Conservation (phyloP, 1,140 invertebrate genomes). For the Eulimnadia texana region DNA sequence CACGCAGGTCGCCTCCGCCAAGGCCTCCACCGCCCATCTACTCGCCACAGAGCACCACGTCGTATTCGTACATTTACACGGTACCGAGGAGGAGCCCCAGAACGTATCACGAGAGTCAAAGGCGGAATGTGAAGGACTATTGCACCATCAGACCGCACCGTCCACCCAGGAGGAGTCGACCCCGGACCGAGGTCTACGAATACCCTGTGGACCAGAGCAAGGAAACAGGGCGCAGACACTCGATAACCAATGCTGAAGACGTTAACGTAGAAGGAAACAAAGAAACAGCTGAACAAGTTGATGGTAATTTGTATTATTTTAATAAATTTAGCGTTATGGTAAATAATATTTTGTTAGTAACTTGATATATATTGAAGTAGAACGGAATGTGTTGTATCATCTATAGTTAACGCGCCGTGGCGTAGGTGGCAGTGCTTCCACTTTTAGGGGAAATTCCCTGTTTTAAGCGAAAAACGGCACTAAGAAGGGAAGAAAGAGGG, state of each 20-base stretch:
- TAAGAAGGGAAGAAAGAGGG: too few species aligned
- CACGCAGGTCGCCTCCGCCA: constrained; percentile 1
- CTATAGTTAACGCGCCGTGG: too few species aligned
- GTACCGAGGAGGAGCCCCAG: constrained; percentile 7
- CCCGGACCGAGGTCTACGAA: constrained; percentile 1
- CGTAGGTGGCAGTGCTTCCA: too few species aligned
- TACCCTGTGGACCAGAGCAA: neutral
- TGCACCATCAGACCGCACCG: constrained; percentile 16
- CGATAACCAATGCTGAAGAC: neutral
- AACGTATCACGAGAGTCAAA: neutral
- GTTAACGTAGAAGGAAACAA: neutral
- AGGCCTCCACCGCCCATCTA: constrained; percentile 12
- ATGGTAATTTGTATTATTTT: neutral
- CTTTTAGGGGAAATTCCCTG: too few species aligned
- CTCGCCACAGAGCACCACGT: neutral
- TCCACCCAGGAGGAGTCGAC: constrained; percentile 8
- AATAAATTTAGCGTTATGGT: neutral
- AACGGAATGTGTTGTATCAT: too few species aligned
- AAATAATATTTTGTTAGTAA: too few species aligned
- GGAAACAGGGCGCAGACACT: neutral
- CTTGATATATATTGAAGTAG: too few species aligned
- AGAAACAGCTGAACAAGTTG: neutral
- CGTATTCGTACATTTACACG: constrained; percentile 12
- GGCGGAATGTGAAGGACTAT: constrained; percentile 1
- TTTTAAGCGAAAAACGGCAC: too few species aligned